Conservation (phyloP, 2,797 vertebrate species). For the Acipenser ruthenus region DNA sequence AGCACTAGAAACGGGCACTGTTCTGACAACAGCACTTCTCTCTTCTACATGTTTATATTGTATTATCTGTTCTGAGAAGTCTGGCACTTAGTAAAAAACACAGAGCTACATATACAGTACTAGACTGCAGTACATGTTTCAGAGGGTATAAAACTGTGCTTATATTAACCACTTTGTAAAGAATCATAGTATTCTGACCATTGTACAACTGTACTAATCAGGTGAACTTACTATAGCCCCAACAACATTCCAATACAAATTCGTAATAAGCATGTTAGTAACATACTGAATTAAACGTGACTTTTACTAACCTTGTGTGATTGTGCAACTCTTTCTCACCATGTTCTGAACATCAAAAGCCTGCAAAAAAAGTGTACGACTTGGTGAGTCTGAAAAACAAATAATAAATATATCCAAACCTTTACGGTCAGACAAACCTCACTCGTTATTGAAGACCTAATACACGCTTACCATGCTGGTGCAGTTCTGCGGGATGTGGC, state of each 20-base stretch:
- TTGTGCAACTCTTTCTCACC: not conserved
- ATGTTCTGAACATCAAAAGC: not conserved
- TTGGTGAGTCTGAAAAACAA: too few relatives aligned
- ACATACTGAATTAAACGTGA: not conserved
- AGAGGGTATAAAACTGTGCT: not conserved
- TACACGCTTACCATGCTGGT: slow-evolving; percentile 5
- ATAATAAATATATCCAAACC: too few relatives aligned
- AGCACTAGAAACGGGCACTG: not conserved
- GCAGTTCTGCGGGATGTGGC: not conserved
- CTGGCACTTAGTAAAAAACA: not conserved
- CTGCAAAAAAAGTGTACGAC: not conserved
- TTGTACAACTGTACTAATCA: not conserved
- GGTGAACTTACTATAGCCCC: not conserved
- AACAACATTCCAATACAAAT: not conserved
- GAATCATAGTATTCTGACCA: not conserved
- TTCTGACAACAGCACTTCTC: not conserved
- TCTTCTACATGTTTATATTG: not conserved
- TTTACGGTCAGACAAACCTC: too few relatives aligned
- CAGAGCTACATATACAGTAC: not conserved
- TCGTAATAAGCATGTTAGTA: not conserved
- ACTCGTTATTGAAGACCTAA: too few relatives aligned
- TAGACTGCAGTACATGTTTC: not conserved
- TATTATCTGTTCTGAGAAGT: not conserved
- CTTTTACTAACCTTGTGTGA: not conserved
- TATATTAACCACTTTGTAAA: not conserved